Evolutionary conservation across 2,797 vertebrate genomes (phyloP), one percentile per base, ranked within the genome.

Genomic region (Gymnothorax reevesii): DNA sequence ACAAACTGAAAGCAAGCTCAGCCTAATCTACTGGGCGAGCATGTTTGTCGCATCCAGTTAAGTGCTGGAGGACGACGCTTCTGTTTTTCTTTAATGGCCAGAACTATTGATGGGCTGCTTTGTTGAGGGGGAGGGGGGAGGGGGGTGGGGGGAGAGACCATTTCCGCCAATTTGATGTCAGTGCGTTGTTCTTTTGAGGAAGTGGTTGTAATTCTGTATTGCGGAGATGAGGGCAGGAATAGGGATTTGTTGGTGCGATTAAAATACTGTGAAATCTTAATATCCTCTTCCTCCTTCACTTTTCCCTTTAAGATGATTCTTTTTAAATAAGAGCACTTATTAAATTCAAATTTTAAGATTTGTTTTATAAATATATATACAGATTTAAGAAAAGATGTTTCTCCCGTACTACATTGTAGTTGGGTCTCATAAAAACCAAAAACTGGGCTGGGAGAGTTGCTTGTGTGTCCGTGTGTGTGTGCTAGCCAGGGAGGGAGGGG

Each of bases 261-360:
- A n/a, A 84, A 87, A 87, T 87, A 84, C 86, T 87, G 86, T 87
- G 86, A 87, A 87, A 77, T 83, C 69, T 83, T 84, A 42, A 60
- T 83, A 17, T 87, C 75, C 66, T 22, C 10, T 42, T 42, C 71
- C 27, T 52, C 7, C 80, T 12, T 33, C 5, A 20, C n/a, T 12
- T 33, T 71, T 27, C 54, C 25, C 80, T n/a, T 57, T 33, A 27
- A 27, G 13, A 52, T 57, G 62, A 57, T 80, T 80, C 7, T 64
- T 22, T 83, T 49, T 71, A 71, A 75, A 75, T 42, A 64, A 87
- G 66, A 87, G 86, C 86, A 84, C 86, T 87, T 87, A 84, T 15
- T 73, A 60, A 62, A 77, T 84, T 80, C 71, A 84, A 82, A 64
- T 49, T 52, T 86, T 49, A 17, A 62, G 55, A 73, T 87, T 87